phyloP scores from a whole-genome alignment of 2,797 vertebrate genomes.

The Rhinatrema bivittatum region DNA sequence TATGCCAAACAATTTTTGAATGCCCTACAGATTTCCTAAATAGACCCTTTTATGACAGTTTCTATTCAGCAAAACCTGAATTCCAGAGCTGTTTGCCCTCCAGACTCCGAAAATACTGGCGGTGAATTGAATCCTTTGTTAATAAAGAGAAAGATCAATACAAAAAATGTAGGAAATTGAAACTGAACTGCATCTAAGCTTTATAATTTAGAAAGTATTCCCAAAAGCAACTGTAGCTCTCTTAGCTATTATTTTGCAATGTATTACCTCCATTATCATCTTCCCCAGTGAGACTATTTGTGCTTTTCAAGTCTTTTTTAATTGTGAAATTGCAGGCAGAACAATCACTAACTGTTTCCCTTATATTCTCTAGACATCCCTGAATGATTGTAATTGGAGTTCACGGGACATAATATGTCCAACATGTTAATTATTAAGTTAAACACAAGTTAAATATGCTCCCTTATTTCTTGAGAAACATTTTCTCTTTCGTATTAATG shows the following conservation, averaged over 20 bases:
- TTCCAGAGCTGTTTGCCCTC: too few relatives aligned
- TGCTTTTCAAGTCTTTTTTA: constrained; percentile 33
- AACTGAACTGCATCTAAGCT: too few relatives aligned
- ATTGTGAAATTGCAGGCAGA: constrained; percentile 34
- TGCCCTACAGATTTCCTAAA: too few relatives aligned
- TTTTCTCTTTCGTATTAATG: constrained; percentile 8
- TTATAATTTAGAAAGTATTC: too few relatives aligned
- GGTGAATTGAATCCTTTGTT: too few relatives aligned
- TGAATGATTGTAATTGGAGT: constrained; percentile 27
- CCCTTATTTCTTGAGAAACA: not conserved
- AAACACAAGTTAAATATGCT: constrained; percentile 24
- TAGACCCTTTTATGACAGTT: too few relatives aligned
- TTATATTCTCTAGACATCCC: constrained; percentile 26
- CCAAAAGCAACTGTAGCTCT: not conserved
- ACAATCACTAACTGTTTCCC: constrained; percentile 23
- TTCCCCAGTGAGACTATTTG: constrained; percentile 40
- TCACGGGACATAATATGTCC: constrained; percentile 18
- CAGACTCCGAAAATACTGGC: too few relatives aligned
- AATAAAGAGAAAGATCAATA: too few relatives aligned
- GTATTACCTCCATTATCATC: constrained; percentile 39
- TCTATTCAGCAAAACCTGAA: too few relatives aligned
- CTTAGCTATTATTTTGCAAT: constrained; percentile 36
- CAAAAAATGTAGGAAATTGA: too few relatives aligned
- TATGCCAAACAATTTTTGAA: too few relatives aligned
- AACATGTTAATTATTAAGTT: constrained; percentile 27